Evolutionary conservation across 1,140 invertebrate species (phyloP).

Genomic region (Dufourea novaeangliae): DNA sequence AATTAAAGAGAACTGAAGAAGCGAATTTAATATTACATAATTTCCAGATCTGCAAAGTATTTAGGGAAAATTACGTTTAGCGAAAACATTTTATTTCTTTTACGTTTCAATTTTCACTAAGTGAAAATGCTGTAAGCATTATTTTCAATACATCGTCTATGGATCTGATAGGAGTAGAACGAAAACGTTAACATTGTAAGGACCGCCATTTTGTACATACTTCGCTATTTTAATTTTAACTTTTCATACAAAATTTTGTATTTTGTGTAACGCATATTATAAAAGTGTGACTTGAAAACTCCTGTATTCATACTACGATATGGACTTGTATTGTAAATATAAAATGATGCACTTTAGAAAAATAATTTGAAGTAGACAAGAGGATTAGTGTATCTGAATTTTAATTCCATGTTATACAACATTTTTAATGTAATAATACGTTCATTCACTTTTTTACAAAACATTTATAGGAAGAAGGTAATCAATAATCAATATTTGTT

Average conservation of each 20-base stretch:
- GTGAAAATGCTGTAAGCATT: slow-evolving; percentile 8
- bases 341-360: slow-evolving; percentile 44
- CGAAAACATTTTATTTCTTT: slow-evolving; percentile 13
- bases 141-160: slow-evolving; percentile 46
- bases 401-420: slow-evolving; percentile 25
- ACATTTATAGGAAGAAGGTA: slow-evolving; percentile 17
- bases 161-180: slow-evolving; percentile 50
- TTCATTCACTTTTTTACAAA: slow-evolving; percentile 34
- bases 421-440: slow-evolving; percentile 45
- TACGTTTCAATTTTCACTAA: slow-evolving; percentile 5
- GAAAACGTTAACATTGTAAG: slow-evolving; percentile 42
- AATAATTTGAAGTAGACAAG: slow-evolving; percentile 16
- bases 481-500: slow-evolving; percentile 3
- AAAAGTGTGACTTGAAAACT: slow-evolving; percentile 50
- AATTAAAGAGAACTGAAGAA: slow-evolving; percentile 24
- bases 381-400: slow-evolving; percentile 28
- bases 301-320: slow-evolving; percentile 51
- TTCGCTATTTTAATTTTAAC: slow-evolving; percentile 55
- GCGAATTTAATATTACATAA: neutral
- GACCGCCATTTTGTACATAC: slow-evolving; percentile 59
- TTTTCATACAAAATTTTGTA: slow-evolving; percentile 62
- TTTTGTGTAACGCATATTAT: slow-evolving; percentile 58
- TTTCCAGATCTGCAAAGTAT: slow-evolving; percentile 30
- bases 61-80: slow-evolving; percentile 6
- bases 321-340: slow-evolving; percentile 56